Base-by-base conservation (phyloP, 2,888 invertebrate species). In the Drosophila monieri region DNA sequence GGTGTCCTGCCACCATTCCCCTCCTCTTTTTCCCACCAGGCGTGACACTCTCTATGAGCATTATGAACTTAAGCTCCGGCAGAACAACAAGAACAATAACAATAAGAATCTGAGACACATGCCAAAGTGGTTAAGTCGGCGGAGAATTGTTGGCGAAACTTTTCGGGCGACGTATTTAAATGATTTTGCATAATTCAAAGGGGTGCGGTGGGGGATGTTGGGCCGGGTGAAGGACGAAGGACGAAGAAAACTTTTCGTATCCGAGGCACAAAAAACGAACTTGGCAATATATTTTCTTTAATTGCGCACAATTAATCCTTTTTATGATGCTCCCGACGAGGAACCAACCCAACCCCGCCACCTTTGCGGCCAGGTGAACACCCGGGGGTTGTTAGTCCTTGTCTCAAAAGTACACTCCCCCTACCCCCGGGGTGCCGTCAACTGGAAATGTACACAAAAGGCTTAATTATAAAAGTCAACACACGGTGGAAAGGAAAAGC, bases 221-320 rank as follows among this genome's bases (percentile, higher is more conserved):
- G 32, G 6, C 4, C 6, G 32, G 32, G 5, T 1, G n/a, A n/a
- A 6, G 1, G 4, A 12, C 5, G 12, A n/a, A n/a, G 78, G 77
- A 48, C 53, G 56, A 48, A 51, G n/a, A 43, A 72, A 78, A 76
- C 32, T 78, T 83, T 80, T 47, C 55, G 55, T 44, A 39, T 58
- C 30, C 41, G 57, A 61, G 56, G 35, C 23, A 6, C 2, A n/a
- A n/a, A 12, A 49, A 41, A 51, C 70, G 25, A 47, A 54, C 68
- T 69, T 56, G 68, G 76, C 59, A 84, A 87, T 88, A 89, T 84
- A 88, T 88, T 89, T 84, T 88, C 88, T 88, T 89, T 88, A 88
- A 88, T 89, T 89, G 89, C 88, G 89, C 88, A 81, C 89, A 88
- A 89, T 89, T 89, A 89, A 88, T 89, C 86, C 89, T 85, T 89